Base-by-base conservation (phyloP, 2,113 vertebrate species). In the Ochotona curzoniae region DNA sequence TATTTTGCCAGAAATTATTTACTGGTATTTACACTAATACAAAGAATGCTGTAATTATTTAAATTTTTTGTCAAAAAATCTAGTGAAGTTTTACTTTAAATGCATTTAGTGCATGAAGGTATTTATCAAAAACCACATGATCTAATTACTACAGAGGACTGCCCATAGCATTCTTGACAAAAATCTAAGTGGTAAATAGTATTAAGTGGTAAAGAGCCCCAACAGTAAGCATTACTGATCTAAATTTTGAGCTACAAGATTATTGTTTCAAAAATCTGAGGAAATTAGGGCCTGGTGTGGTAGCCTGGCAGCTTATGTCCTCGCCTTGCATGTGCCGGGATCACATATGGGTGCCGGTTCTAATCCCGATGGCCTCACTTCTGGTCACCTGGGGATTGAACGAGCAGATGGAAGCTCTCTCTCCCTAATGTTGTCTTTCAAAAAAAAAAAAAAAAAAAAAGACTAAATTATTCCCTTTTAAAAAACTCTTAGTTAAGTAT, bases 101-200 rank as follows among this genome's bases (percentile, higher is more conserved):
- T 67, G 21, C 51, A 14, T 61, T 81, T n/a, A 79, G 18, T 80
- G 74, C 18, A 49, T 47, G 25, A 79, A 83, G 92, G 79, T 44
- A 91, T 20, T 21, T 10, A 71, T 25, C 32, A n/a, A 69, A 66
- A 89, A 61, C 47, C 66, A 92, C 76, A 66, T 49, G 11, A 75
- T 75, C 82, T 23, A 38, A 69, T 81, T 91, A 81, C 32, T 47
- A 85, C 75, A 69, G 51, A 75, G 21, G n/a, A 84, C 35, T 84
- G 79, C 15, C 17, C 35, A 49, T 8, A 79, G 47, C 15, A 78
- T 60, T 87, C 79, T 81, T 75, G 38, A 87, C 32, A 28, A 92
- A 84, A 57, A 73, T 49, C 64, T n/a, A 84, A 54, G 23, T 20
- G n/a, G n/a, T n/a, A n/a, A n/a, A n/a, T n/a, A n/a, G n/a, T n/a